phyloP scores from a whole-genome alignment of 2,113 vertebrate genomes.

The Thermophis baileyi region DNA sequence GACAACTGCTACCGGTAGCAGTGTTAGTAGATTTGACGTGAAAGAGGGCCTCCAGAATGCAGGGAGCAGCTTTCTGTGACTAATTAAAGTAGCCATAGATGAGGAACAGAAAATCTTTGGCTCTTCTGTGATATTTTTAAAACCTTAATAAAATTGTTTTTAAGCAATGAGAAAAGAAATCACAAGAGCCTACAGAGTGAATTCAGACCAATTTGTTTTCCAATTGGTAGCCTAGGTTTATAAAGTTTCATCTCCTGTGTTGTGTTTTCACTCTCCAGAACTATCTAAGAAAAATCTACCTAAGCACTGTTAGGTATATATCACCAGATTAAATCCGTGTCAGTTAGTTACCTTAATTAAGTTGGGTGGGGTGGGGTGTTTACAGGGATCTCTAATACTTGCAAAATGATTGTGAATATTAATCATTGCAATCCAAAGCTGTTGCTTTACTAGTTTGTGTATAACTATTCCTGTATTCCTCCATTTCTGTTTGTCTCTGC shows the following conservation, averaged over 20 bases:
- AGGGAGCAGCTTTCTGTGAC: neutral
- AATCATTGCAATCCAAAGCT: slow-evolving; percentile 3
- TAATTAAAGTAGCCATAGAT: slow-evolving; percentile 11
- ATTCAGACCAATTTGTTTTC: neutral
- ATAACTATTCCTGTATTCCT: neutral
- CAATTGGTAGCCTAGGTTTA: neutral
- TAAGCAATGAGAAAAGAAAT: neutral
- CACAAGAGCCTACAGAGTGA: neutral
- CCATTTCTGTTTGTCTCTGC: neutral
- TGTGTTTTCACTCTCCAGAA: neutral
- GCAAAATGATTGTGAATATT: slow-evolving; percentile 27
- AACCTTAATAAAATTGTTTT: neutral
- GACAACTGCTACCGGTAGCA: neutral
- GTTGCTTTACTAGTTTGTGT: slow-evolving; percentile 13
- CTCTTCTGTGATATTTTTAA: neutral
- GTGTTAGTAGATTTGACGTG: neutral
- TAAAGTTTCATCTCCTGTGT: slow-evolving; percentile 5
- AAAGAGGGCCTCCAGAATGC: neutral
- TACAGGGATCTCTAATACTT: slow-evolving; percentile 31
- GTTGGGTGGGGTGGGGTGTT: neutral
- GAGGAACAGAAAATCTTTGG: neutral
- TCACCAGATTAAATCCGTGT: neutral
- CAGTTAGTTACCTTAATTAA: neutral
- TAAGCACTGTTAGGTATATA: neutral
- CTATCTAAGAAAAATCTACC: neutral